A percentile compares a stretch with the other conserved stretches of the same genome.
These are phyloP conservation scores for Conger conger DNA, from an alignment of 2,113 vertebrate genomes.

Conservation along the genomic window DNA sequence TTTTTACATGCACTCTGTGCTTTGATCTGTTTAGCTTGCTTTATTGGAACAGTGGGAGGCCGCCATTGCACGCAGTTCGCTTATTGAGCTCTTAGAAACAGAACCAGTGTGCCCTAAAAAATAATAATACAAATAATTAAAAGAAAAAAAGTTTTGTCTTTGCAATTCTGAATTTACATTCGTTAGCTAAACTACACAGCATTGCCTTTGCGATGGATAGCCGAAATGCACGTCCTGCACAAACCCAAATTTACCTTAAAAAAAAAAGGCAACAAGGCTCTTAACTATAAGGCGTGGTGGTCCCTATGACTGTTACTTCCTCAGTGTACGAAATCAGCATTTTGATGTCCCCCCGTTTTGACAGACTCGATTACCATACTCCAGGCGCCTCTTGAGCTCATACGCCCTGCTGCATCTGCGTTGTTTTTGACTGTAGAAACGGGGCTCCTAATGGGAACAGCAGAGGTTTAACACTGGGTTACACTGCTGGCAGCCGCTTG, in stretches of 20 bases:
- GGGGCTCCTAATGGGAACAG: not conserved
- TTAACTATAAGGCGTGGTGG: not conserved
- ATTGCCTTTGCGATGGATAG: conserved; percentile 58
- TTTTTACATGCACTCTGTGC: conserved; percentile 11
- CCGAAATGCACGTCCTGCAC: conserved; percentile 9
- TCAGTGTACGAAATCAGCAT: not conserved
- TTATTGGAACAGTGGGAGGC: conserved; percentile 45
- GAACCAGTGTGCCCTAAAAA: conserved; percentile 33
- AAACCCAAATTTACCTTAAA: conserved; percentile 40
- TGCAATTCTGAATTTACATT: conserved; percentile 35
- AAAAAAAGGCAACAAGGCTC: conserved; percentile 7
- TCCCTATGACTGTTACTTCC: not conserved
- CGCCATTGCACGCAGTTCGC: conserved; percentile 33
- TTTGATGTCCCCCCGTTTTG: not conserved
- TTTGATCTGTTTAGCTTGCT: conserved; percentile 44
- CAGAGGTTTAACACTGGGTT: not conserved
- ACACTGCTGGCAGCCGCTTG: not conserved
- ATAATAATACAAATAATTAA: too few relatives aligned
- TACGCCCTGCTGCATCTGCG: not conserved
- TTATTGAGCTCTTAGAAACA: conserved; percentile 37
- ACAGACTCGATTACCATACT: not conserved
- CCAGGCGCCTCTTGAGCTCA: not conserved
- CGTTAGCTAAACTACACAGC: conserved; percentile 47
- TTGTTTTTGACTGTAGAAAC: not conserved
- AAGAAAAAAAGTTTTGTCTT: conserved; percentile 25